These are phyloP conservation scores for Phaenicophaeus curvirostris DNA, from an alignment of 2,797 vertebrate genomes.

Conservation along the genomic window DNA sequence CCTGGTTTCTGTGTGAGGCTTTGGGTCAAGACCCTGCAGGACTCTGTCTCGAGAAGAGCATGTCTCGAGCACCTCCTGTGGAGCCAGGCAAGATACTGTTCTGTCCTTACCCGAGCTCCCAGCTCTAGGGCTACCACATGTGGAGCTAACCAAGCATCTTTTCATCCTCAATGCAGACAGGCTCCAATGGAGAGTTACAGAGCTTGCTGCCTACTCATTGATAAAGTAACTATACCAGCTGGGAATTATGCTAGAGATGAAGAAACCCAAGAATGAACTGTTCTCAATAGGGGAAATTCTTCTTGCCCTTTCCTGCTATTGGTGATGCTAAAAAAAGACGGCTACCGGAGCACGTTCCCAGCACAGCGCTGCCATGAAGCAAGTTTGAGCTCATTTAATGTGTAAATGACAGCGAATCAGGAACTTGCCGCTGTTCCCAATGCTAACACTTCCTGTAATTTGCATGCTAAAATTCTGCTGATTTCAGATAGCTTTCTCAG, in stretches of 20 bases:
- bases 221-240: background rate
- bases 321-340: background rate
- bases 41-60: background rate
- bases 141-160: rapidly evolving
- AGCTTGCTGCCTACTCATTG: background rate
- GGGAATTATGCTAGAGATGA: background rate
- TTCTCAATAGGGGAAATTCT: background rate
- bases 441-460: conserved; percentile 71
- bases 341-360: background rate
- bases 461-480: conserved; percentile 74
- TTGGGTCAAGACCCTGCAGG: background rate
- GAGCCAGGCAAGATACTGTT: rapidly evolving
- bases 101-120: background rate
- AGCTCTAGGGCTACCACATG: rapidly evolving
- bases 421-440: conserved; percentile 69
- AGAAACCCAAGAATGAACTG: background rate
- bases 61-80: background rate
- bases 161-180: background rate
- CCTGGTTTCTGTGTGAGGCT: background rate
- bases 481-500: conserved; percentile 66
- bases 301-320: background rate
- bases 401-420: conserved; percentile 62
- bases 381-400: conserved; percentile 48
- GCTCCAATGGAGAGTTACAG: background rate
- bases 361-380: background rate